A percentile compares a stretch with the other conserved stretches of the same genome.
Conservation (phyloP, 2,113 vertebrate genomes). For the Neoarius graeffei region DNA sequence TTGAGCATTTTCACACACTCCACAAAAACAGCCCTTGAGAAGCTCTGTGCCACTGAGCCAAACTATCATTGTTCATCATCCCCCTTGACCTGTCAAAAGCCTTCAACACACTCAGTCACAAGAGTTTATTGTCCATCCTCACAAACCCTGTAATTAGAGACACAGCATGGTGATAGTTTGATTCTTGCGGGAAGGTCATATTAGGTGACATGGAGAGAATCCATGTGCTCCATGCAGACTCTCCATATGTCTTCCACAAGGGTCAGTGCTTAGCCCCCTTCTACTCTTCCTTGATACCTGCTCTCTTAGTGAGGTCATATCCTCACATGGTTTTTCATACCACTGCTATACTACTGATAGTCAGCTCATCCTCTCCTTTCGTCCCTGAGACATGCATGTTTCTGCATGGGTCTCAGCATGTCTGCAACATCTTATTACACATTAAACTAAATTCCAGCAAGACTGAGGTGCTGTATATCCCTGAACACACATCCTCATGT, state of each 20-base stretch:
- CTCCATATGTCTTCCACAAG: not conserved
- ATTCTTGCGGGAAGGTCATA: not conserved
- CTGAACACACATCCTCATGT: not conserved
- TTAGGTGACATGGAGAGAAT: not conserved
- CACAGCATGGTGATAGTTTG: not conserved
- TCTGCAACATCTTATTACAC: not conserved
- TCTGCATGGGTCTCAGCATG: not conserved
- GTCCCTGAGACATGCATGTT: not conserved
- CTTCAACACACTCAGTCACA: not conserved
- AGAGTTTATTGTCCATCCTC: not conserved
- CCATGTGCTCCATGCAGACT: not conserved
- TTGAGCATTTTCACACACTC: not conserved
- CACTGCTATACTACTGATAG: no score
- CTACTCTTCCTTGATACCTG: no score
- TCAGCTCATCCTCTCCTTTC: no score
- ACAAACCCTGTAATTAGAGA: constrained; percentile 1
- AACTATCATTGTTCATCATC: not conserved
- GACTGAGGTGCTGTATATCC: not conserved
- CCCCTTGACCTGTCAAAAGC: not conserved
- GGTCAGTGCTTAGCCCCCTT: not conserved
- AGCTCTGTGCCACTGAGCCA: not conserved
- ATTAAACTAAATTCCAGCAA: not conserved
- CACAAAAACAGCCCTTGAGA: not conserved
- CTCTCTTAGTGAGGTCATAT: no score
- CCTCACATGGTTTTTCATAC: no score